Evolutionary conservation across 2,113 vertebrate species (phyloP).

Genomic region (Excalfactoria chinensis): DNA sequence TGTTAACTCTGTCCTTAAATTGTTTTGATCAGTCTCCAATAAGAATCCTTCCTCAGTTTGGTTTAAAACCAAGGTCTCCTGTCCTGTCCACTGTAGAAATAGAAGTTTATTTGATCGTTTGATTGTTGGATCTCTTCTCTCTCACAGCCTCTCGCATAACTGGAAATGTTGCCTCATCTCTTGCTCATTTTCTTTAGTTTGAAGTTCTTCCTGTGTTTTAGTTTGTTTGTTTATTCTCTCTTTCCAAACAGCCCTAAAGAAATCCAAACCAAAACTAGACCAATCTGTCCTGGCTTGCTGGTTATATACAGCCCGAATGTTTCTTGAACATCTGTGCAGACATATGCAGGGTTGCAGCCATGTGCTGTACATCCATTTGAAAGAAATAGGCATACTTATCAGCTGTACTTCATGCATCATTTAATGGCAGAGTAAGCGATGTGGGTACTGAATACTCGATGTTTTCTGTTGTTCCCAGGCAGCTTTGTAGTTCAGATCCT

Average conservation of each 20-base stretch:
- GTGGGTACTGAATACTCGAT: neutral
- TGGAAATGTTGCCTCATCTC: neutral
- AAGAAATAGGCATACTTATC: neutral
- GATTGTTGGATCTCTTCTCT: neutral
- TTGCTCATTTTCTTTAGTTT: neutral
- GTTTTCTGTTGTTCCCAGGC: neutral
- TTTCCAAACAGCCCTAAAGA: neutral
- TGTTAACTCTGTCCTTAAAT: neutral
- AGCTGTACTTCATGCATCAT: neutral
- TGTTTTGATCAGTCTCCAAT: neutral
- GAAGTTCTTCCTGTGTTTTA: neutral
- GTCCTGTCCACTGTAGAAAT: neutral
- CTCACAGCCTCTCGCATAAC: neutral
- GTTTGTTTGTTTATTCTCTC: neutral
- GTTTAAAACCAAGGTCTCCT: neutral
- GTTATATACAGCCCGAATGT: neutral
- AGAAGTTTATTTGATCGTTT: neutral
- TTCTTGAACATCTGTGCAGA: neutral
- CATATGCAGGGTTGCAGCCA: neutral
- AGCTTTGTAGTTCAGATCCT: neutral
- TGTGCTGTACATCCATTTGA: fast-evolving
- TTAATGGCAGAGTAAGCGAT: neutral
- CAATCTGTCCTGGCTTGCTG: neutral
- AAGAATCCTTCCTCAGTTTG: neutral
- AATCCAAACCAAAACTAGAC: neutral